Conservation (phyloP, 2,797 vertebrate species). For the Zalophus californianus region DNA sequence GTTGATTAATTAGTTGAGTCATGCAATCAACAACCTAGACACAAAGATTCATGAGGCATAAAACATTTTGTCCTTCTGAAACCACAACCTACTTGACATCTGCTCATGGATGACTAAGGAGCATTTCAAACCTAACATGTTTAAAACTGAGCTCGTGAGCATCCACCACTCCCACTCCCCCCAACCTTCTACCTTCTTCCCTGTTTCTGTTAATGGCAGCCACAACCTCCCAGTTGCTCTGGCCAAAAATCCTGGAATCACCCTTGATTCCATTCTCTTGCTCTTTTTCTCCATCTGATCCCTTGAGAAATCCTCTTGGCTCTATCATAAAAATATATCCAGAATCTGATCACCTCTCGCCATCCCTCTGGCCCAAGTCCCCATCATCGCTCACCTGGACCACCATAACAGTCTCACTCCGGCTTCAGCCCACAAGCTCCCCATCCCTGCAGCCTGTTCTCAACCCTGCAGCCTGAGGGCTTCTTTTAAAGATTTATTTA, state of each 20-base stretch:
- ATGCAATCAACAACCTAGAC: not conserved
- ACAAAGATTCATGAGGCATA: not conserved
- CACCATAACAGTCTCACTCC: not conserved
- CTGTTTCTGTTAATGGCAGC: not conserved
- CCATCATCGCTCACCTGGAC: not conserved
- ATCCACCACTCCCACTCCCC: not conserved
- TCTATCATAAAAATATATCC: not conserved
- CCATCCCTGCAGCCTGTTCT: not conserved
- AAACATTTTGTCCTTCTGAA: not conserved
- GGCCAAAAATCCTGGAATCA: not conserved
- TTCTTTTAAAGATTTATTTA: not conserved
- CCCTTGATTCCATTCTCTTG: not conserved
- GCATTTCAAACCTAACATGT: not conserved
- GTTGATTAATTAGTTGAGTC: not conserved
- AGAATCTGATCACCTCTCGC: not conserved
- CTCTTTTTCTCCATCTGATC: not conserved
- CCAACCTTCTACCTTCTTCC: not conserved
- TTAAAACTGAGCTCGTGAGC: not conserved
- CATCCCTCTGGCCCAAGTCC: not conserved
- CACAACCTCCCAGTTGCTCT: not conserved
- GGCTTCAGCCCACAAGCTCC: not conserved
- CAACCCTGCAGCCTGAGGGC: not conserved
- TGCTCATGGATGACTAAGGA: not conserved
- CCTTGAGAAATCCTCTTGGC: not conserved
- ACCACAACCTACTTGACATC: not conserved